phyloP scores from a whole-genome alignment of 1,140 invertebrate species.

The Tetragonula clypearis region DNA sequence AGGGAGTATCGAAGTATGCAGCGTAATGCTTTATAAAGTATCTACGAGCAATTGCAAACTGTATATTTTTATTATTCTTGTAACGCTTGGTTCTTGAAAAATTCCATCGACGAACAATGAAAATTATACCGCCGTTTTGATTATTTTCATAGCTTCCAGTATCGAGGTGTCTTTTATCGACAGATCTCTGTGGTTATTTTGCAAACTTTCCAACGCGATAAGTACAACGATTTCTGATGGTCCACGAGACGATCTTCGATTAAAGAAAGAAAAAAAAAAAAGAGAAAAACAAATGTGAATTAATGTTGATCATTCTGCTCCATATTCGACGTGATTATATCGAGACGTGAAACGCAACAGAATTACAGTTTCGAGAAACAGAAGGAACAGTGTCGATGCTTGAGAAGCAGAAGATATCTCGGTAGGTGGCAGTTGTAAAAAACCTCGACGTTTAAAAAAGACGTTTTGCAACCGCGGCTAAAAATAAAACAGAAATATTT shows the following conservation, averaged over 20 bases:
- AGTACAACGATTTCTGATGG: neutral
- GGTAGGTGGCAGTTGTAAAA: neutral
- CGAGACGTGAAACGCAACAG: neutral
- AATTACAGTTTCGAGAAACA: neutral
- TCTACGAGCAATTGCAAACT: neutral
- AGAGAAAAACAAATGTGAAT: neutral
- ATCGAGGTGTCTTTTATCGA: neutral
- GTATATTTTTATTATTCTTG: neutral
- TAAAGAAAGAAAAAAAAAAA: neutral
- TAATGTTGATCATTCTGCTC: neutral
- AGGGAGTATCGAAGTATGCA: too few species aligned
- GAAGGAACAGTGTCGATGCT: neutral
- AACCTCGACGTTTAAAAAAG: conserved; percentile 13
- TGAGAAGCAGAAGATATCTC: neutral
- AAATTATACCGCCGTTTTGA: neutral
- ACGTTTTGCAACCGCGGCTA: conserved; percentile 18
- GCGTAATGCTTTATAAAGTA: neutral
- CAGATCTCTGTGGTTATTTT: neutral
- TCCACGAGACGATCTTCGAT: too few species aligned
- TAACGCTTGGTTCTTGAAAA: neutral
- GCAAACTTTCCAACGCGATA: neutral
- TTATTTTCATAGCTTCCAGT: neutral
- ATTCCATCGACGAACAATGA: neutral
- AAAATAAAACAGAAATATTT: conserved; percentile 48
- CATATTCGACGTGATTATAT: neutral